Base-by-base conservation (phyloP, 2,888 invertebrate species). In the Teleiodes luculella region DNA sequence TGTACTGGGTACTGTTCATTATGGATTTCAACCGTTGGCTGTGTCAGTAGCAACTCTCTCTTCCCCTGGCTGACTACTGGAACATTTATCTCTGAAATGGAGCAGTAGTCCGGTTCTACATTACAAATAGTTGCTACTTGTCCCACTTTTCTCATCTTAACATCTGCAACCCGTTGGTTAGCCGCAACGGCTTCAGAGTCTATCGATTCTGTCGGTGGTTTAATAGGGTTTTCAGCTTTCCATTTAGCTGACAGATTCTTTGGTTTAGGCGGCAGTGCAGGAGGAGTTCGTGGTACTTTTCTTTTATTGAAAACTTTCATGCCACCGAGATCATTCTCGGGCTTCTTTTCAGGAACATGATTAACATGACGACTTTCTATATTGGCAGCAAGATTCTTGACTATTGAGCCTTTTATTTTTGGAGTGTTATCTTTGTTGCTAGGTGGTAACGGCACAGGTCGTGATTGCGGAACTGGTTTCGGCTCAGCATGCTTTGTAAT, bases 221-320 rank as follows among this genome's bases (percentile, higher is more conserved):
- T 84, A 72, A 83, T 79, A 76, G 78, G 72, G 66, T 80, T 82
- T 62, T 90, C 91, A 68, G 90, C 90, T 91, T 90, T 93, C 88
- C 88, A 93, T 90, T 91, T 94, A 71, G 87, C 93, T 71, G 92
- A 90, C 66, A 94, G 86, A 80, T 94, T 94, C 64, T 93, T 92
- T 67, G 95, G 95, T 83, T 95, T 95, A 45, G 95, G 94, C 57
- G 95, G 95, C 74, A 96, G 82, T 61, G 95, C 94, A 53, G 95
- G 94, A 56, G 95, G 95, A 61, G 91, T 91, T 70, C 93, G 85
- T 67, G 92, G 87, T 58, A 92, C 92, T 79, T 93, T 92, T 63
- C 82, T 83, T 62, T 85, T 90, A 63, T 90, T 90, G 59, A 88
- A 86, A 66, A 87, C 83, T 63, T 89, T 89, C 83, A 87, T 86